Percentiles rank a stretch among this genome's conserved stretches.
Conservation (phyloP, 2,888 invertebrate species). For the Sympetrum striolatum region DNA sequence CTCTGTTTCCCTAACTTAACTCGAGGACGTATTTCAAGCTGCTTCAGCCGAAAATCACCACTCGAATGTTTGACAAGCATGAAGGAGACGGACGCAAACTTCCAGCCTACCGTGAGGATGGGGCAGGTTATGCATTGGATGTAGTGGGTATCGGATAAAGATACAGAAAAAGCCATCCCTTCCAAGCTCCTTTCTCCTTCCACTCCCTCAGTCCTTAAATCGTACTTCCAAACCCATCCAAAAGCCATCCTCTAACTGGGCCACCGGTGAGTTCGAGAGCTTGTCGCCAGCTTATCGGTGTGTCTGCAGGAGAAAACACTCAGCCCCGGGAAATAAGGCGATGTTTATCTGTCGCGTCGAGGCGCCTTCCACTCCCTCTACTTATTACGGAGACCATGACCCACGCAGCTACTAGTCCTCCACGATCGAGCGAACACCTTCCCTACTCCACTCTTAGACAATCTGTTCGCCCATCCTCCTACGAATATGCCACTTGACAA, state of each 20-base stretch:
- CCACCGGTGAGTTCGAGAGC: constrained; percentile 6
- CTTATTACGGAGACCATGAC: constrained; percentile 14
- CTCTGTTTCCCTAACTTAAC: too few species aligned
- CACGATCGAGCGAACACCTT: not conserved
- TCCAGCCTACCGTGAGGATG: not conserved
- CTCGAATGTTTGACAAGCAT: too few species aligned
- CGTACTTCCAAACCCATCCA: not conserved
- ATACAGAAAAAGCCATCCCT: not conserved
- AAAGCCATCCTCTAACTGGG: not conserved
- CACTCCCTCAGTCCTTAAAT: not conserved
- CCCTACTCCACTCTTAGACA: not conserved
- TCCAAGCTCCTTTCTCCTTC: not conserved
- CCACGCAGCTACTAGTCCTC: not conserved
- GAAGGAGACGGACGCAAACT: not conserved
- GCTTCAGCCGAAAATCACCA: too few species aligned
- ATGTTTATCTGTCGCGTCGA: constrained; percentile 22
- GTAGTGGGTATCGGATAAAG: not conserved
- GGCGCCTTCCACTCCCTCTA: constrained; percentile 10
- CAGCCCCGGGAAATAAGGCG: constrained; percentile 24
- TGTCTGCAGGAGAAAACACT: constrained; percentile 33
- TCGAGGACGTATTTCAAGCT: too few species aligned
- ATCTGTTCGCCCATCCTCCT: not conserved
- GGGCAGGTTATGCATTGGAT: not conserved
- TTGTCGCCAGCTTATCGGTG: constrained; percentile 37
- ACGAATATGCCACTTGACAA: constrained; percentile 26